Conservation (phyloP, 2,888 invertebrate species). For the Ganaspis brasiliensis region DNA sequence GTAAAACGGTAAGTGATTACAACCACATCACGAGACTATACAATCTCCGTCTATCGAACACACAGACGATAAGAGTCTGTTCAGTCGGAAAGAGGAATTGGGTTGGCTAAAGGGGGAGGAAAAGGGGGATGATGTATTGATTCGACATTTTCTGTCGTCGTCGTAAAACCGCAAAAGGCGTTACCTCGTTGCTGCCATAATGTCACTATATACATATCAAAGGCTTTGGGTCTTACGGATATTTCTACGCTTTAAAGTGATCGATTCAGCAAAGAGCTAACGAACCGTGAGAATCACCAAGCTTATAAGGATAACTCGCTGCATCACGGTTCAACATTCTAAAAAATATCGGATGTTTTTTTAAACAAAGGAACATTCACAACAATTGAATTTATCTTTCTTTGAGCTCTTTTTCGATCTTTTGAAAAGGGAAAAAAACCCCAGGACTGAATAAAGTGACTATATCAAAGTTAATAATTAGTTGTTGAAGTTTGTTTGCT, state of each 20-base stretch:
- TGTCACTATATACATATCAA: slow-evolving; percentile 41
- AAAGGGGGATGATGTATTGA: slow-evolving; percentile 48
- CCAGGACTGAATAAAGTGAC: too few species aligned
- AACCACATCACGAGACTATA: slow-evolving; percentile 57
- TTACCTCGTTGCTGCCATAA: slow-evolving; percentile 50
- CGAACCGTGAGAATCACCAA: slow-evolving; percentile 45
- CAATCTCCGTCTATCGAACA: slow-evolving; percentile 48
- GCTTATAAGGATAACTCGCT: background rate
- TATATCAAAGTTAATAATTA: too few species aligned
- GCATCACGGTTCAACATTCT: background rate
- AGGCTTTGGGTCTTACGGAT: slow-evolving; percentile 23
- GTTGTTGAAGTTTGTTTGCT: too few species aligned
- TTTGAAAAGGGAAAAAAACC: too few species aligned
- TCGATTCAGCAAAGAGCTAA: slow-evolving; percentile 46
- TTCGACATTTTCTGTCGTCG: slow-evolving; percentile 47
- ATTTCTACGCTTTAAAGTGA: slow-evolving; percentile 44
- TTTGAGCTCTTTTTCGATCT: too few species aligned
- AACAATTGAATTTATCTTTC: too few species aligned
- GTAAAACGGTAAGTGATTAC: slow-evolving; percentile 74
- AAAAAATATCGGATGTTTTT: too few species aligned
- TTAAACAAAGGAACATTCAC: too few species aligned
- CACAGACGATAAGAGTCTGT: slow-evolving; percentile 2
- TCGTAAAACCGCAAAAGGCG: slow-evolving; percentile 57
- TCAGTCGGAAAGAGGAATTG: slow-evolving; percentile 36
- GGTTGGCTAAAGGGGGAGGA: background rate